Conservation (phyloP, 2,113 vertebrate species). For the Cyrtonyx montezumae region DNA sequence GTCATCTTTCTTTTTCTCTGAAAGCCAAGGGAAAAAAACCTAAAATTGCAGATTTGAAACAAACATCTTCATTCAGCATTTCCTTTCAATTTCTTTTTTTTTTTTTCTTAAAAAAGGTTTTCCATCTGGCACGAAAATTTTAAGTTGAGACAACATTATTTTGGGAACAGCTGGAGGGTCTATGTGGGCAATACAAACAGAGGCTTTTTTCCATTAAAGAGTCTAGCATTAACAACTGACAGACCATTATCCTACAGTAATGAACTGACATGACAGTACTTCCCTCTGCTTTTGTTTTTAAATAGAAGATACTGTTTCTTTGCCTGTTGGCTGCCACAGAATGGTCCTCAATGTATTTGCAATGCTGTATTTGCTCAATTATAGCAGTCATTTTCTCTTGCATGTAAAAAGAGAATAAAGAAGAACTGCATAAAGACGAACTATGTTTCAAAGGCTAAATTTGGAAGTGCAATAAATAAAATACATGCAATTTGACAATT, state of each 20-base stretch:
- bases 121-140: not conserved
- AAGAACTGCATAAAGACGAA: not conserved
- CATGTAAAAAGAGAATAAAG: not conserved
- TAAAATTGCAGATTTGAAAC: not conserved
- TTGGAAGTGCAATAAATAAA: conserved; percentile 18
- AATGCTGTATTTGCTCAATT: not conserved
- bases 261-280: not conserved
- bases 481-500: not conserved
- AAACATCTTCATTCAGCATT: conserved; percentile 22
- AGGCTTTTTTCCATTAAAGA: not conserved
- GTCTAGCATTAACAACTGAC: conserved; percentile 8
- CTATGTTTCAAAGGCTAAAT: conserved; percentile 13
- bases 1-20: not conserved
- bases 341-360: not conserved
- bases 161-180: conserved; percentile 27
- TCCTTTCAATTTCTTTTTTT: not conserved
- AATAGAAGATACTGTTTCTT: not conserved
- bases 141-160: conserved; percentile 36
- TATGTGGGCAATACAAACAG: conserved; percentile 2
- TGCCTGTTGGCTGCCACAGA: not conserved
- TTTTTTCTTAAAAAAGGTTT: not conserved
- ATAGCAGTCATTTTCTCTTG: not conserved
- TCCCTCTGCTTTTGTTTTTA: conserved; percentile 20
- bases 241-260: conserved; percentile 15
- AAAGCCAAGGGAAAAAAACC: not conserved